These are phyloP conservation scores for Nesoenas mayeri DNA, from an alignment of 2,113 vertebrate species.

Conservation along the genomic window DNA sequence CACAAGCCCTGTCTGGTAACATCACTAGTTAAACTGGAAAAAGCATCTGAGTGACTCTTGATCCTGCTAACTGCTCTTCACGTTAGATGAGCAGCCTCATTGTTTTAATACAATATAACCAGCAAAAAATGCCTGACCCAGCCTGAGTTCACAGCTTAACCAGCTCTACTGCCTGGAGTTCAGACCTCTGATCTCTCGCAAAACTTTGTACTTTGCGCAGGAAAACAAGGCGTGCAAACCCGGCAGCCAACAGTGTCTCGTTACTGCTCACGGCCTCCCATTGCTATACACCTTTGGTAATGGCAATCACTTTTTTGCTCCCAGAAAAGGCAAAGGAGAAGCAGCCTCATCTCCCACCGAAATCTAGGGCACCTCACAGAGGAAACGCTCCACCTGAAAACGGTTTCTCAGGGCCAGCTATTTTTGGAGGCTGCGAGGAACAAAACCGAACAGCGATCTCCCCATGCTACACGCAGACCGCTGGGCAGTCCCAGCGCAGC, in stretches of 20 bases:
- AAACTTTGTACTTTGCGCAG: not conserved
- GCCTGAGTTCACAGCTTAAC: not conserved
- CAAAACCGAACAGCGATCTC: not conserved
- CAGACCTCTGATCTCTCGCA: not conserved
- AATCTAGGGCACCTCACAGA: not conserved
- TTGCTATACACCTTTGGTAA: accelerated
- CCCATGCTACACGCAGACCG: not conserved
- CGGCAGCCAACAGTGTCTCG: not conserved
- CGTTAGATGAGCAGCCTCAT: accelerated
- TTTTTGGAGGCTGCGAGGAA: not conserved
- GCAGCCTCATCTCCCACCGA: not conserved
- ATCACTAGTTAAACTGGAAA: not conserved
- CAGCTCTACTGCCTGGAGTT: not conserved
- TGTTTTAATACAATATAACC: too few species aligned
- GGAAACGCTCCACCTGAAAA: not conserved
- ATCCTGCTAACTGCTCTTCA: not conserved
- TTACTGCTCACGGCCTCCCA: not conserved
- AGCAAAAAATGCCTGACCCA: not conserved
- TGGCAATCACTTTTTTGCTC: accelerated
- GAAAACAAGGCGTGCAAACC: not conserved
- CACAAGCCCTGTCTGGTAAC: not conserved
- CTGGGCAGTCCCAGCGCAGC: accelerated
- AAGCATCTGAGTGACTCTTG: not conserved
- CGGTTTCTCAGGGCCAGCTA: not conserved
- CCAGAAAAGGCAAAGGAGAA: not conserved